Base-by-base conservation (phyloP, 2,113 vertebrate genomes). In the Semicossyphus pulcher region DNA sequence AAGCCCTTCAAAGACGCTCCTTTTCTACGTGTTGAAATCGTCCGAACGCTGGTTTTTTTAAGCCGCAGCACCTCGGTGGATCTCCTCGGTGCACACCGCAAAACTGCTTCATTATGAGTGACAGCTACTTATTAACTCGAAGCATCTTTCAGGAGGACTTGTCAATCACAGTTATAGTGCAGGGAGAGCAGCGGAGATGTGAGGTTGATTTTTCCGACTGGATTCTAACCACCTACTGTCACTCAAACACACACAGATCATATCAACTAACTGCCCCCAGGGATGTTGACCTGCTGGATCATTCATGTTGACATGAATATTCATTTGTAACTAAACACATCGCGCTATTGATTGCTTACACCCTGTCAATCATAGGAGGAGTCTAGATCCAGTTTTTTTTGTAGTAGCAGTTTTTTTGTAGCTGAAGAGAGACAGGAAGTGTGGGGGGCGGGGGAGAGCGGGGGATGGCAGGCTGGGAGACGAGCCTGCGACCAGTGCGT, bases 121-220 rank as follows among this genome's bases (percentile, higher is more conserved):
- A 76, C 57, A 71, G 74, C 60, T 67, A 67, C 81, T 78, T 74
- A 80, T 86, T 83, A 80, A 74, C 49, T 21, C 0, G 5, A 65
- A 60, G 23, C 73, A 62, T 86, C 69, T 86, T 84, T 84, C 44
- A 72, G 39, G 51, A 78, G 34, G 72, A 67, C 49, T 20, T 59
- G 71, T 75, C 82, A 77, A 44, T 83, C 84, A 84, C 54, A 11
- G 56, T 67, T 66, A 68, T 10, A 53, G 65, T 31, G n/a, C 53
- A 48, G 42, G 54, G 15, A 53, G 25, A 57, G 56, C 57, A 41
- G 44, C 7, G 10, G 49, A 53, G 44, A 57, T 28, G 29, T 49
- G 68, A 81, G 69, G 53, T 63, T 60, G 56, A 34, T 66, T 81
- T 79, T 75, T 67, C 48, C 57, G 39, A 69, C 66, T 51, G 44